Evolutionary conservation across 2,113 vertebrate genomes (phyloP).

Genomic region (Forbesichthys agassizii): DNA sequence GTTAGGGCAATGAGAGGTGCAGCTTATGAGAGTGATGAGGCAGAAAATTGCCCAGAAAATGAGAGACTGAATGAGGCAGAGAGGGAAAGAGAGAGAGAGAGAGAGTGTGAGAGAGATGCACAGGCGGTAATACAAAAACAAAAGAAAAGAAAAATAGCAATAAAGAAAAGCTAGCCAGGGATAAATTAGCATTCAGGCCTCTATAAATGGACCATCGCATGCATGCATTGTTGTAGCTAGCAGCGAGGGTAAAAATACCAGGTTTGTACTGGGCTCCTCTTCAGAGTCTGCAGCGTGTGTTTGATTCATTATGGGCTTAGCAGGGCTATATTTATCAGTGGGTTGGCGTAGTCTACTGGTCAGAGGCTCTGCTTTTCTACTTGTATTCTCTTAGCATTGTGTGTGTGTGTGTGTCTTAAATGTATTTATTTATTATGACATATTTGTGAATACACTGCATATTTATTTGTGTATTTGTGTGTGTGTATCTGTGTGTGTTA

Average conservation of each 20-base stretch:
- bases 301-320: constrained; percentile 64
- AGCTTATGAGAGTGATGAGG: constrained; percentile 73
- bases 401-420: not conserved
- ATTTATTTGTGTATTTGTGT: not conserved
- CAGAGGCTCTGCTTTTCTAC: constrained; percentile 30
- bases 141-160: constrained; percentile 6
- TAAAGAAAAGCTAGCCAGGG: constrained; percentile 30
- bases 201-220: constrained; percentile 57
- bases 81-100: constrained; percentile 25
- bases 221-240: constrained; percentile 62
- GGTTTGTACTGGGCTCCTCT: constrained; percentile 61
- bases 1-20: constrained; percentile 69
- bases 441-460: constrained; percentile 5
- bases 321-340: constrained; percentile 61
- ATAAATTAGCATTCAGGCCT: constrained; percentile 47
- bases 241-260: constrained; percentile 59
- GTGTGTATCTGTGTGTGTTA: constrained; percentile 9
- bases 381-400: constrained; percentile 24
- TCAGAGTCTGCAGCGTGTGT: constrained; percentile 54
- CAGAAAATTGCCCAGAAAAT: constrained; percentile 68
- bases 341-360: constrained; percentile 45
- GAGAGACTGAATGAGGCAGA: constrained; percentile 34
- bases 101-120: constrained; percentile 15
- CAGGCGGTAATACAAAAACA: constrained; percentile 9
- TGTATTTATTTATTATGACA: not conserved